Conservation (phyloP, 2,888 invertebrate genomes). For the Nudaria mundana region DNA sequence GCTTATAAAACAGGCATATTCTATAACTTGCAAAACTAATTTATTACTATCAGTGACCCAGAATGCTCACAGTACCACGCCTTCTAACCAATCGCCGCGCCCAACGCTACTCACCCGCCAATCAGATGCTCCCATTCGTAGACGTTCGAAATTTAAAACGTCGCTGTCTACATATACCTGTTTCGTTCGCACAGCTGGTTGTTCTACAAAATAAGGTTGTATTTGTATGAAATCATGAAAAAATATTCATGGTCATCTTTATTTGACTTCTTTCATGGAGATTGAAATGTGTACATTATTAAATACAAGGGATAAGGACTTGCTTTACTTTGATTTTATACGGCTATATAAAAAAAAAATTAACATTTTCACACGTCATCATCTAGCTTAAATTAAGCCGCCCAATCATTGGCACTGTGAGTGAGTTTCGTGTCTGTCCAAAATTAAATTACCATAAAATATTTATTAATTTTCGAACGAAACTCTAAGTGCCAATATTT, state of each 20-base stretch:
- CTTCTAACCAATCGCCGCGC: slow-evolving; percentile 58
- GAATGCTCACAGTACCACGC: slow-evolving; percentile 59
- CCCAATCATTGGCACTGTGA: too few relatives aligned
- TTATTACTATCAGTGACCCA: slow-evolving; percentile 60
- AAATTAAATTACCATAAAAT: too few relatives aligned
- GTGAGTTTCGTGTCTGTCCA: too few relatives aligned
- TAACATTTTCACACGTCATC: too few relatives aligned
- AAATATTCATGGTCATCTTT: not conserved
- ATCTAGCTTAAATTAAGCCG: too few relatives aligned
- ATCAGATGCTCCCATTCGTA: slow-evolving; percentile 59
- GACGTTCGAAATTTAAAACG: slow-evolving; percentile 61
- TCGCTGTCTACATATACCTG: slow-evolving; percentile 51
- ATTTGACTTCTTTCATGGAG: too few relatives aligned
- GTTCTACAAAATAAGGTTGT: slow-evolving; percentile 5
- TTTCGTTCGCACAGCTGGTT: slow-evolving; percentile 55
- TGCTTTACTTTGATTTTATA: too few relatives aligned
- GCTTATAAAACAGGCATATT: slow-evolving; percentile 48
- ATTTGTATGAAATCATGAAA: slow-evolving; percentile 7
- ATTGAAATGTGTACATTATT: too few relatives aligned
- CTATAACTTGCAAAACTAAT: slow-evolving; percentile 56
- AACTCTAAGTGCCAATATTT: too few relatives aligned
- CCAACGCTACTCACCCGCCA: slow-evolving; percentile 72
- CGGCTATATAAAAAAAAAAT: too few relatives aligned
- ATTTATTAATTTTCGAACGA: too few relatives aligned
- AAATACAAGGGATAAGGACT: too few relatives aligned